Evolutionary conservation across 2,113 vertebrate species (phyloP), one percentile per base, ranked within the genome.

Genomic region (Eulemur macaco): DNA sequence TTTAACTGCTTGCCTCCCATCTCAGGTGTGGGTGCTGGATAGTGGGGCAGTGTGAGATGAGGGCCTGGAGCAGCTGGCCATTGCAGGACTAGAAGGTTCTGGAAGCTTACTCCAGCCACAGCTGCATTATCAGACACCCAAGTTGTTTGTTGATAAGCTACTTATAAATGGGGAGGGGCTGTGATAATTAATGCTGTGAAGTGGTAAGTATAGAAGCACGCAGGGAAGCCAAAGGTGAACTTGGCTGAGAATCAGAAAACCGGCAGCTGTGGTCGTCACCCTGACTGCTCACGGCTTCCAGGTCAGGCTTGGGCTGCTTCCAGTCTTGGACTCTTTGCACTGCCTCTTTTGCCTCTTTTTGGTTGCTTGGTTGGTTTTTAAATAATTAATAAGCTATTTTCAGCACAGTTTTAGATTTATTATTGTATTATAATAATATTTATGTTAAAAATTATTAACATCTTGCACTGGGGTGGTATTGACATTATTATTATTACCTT

Each of bases 241-340:
- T 37, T 31, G 74, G 68, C 88, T 1, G 23, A 18, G 60, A n/a
- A 71, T 9, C 78, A 45, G 83, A 17, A 25, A 27, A 8, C 17
- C 0, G 0, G 12, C 4, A 18, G 66, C 29, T 6, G 42, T 8
- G 15, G 3, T 5, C 9, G 23, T 58, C 31, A 3, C n/a, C 64
- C 56, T 6, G 14, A 2, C 29, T 12, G 27, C 60, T 12, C 60
- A 1, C 27, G 5, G 0, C 39, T 5, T n/a, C 52, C 25, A 20
- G 0, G 6, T 47, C 42, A 23, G 6, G 81, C 63, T 7, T 0
- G 0, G 6, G 14, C 47, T 60, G 17, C 37, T 0, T 37, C 37
- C 2, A 0, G 31, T 20, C 66, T 17, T 25, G 10, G 25, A 1
- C 0, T 9, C 78, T 10, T 8, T 20, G 37, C 5, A 23, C 29